phyloP scores from a whole-genome alignment of 2,113 vertebrate genomes.

The Eublepharis macularius region DNA sequence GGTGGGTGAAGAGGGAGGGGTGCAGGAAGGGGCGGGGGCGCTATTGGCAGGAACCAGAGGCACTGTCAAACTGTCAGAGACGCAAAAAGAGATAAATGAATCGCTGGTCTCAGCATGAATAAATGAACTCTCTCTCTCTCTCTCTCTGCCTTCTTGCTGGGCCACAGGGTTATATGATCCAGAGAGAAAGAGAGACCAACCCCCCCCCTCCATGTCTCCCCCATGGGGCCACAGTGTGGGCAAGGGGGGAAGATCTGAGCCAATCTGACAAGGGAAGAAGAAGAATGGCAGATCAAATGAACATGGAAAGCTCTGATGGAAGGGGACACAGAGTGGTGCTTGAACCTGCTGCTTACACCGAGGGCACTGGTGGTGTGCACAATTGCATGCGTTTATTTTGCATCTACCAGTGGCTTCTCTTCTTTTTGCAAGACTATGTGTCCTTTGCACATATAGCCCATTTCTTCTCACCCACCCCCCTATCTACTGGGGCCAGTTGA shows the following conservation, averaged over 20 bases:
- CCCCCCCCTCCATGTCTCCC: too few relatives aligned
- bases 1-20: conserved; percentile 26
- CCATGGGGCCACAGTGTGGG: neutral
- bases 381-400: neutral
- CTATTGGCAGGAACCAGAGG: neutral
- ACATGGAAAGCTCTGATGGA: conserved; percentile 51
- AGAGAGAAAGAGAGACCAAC: neutral
- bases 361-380: neutral
- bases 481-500: neutral
- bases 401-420: neutral
- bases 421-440: neutral
- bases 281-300: conserved; percentile 69
- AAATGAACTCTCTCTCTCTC: neutral
- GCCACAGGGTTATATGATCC: neutral
- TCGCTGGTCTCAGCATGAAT: neutral
- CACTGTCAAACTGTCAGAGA: neutral
- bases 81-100: conserved; percentile 21
- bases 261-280: conserved; percentile 53
- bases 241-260: neutral
- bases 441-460: too few relatives aligned
- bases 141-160: neutral
- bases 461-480: neutral
- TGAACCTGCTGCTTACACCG: conserved; percentile 24
- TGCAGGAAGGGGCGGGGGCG: conserved; percentile 31
- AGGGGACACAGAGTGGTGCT: conserved; percentile 40